Conservation (phyloP, 2,888 invertebrate species). For the Drosophila setosimentum region DNA sequence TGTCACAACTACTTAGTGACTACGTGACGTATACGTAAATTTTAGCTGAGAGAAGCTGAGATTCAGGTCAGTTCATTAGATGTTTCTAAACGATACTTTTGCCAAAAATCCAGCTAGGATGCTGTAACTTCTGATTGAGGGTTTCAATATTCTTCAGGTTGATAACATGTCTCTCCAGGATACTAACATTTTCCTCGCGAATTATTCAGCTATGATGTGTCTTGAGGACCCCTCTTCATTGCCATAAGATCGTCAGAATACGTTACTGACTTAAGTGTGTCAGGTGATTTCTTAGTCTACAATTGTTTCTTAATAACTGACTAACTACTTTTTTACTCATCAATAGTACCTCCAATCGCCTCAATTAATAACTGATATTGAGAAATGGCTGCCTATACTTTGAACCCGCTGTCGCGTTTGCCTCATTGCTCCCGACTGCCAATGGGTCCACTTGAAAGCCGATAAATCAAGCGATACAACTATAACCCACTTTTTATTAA, state of each 20-base stretch:
- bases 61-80: background rate
- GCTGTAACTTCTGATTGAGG: background rate
- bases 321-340: background rate
- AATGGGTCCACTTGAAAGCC: slow-evolving; percentile 31
- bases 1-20: background rate
- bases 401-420: background rate
- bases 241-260: background rate
- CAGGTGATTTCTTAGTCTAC: background rate
- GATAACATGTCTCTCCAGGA: background rate
- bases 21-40: slow-evolving; percentile 44
- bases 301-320: background rate
- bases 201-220: background rate
- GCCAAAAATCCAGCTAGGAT: background rate
- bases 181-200: background rate
- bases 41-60: background rate
- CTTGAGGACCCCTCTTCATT: background rate
- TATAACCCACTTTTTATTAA: slow-evolving; percentile 34
- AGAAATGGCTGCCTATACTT: slow-evolving; percentile 8
- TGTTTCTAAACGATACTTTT: background rate
- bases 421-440: background rate
- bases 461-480: slow-evolving; percentile 48
- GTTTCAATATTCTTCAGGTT: background rate
- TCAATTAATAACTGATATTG: background rate
- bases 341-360: background rate
- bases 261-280: background rate